phyloP scores from a whole-genome alignment of 2,888 invertebrate species.

The Poecilus cupreus region DNA sequence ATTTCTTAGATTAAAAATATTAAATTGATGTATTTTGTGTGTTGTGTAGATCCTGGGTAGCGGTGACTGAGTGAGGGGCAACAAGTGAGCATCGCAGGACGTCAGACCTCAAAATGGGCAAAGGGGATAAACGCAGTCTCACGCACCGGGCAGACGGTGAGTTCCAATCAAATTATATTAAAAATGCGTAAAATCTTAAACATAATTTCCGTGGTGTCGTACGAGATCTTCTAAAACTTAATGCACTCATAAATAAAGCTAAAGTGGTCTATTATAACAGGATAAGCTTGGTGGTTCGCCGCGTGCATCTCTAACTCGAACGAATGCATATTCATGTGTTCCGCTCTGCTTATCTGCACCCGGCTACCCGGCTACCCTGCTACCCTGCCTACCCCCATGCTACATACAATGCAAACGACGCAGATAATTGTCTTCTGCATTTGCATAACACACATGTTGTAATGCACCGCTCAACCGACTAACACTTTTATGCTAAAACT shows the following conservation, averaged over 20 bases:
- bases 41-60: not conserved
- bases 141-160: constrained; percentile 47
- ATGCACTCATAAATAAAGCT: too few species aligned
- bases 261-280: too few species aligned
- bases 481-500: not conserved
- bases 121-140: constrained; percentile 52
- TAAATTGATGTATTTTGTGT: not conserved
- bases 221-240: too few species aligned
- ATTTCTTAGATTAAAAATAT: too few species aligned
- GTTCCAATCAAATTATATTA: not conserved
- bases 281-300: too few species aligned
- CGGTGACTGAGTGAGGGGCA: constrained; percentile 3
- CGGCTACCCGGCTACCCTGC: not conserved
- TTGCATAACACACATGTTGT: constrained; percentile 14
- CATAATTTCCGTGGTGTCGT: too few species aligned
- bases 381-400: not conserved
- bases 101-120: constrained; percentile 40
- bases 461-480: not conserved
- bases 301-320: too few species aligned
- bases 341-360: not conserved
- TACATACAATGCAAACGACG: not conserved
- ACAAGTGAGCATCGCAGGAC: constrained; percentile 34
- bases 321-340: too few species aligned
- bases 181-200: too few species aligned
- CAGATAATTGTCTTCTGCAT: constrained; percentile 2